Conservation (phyloP, 2,888 invertebrate species). For the Tetranychus piercei region DNA sequence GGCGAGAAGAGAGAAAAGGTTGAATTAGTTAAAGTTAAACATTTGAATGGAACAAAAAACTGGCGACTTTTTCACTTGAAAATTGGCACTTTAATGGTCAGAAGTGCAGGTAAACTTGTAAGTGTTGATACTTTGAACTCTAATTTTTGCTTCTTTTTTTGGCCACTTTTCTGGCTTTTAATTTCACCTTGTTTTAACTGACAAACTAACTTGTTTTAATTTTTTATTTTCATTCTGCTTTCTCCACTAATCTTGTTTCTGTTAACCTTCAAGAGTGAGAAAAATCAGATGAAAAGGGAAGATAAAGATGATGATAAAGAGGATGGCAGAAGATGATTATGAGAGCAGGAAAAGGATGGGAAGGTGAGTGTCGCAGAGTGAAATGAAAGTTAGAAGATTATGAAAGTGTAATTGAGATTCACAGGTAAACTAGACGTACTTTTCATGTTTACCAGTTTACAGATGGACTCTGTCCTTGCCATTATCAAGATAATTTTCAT, state of each 20-base stretch:
- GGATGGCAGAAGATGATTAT: neutral
- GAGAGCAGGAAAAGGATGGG: neutral
- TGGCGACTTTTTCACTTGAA: no score
- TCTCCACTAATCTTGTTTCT: neutral
- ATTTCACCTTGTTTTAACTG: neutral
- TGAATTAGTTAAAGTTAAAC: neutral
- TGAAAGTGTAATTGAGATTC: neutral
- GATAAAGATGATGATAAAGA: neutral
- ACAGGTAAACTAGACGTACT: neutral
- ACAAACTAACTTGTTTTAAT: neutral
- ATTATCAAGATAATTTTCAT: no score
- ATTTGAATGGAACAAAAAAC: no score
- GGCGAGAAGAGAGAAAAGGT: neutral
- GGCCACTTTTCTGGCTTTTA: neutral
- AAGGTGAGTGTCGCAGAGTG: neutral
- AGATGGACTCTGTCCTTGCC: no score
- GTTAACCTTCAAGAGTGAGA: neutral
- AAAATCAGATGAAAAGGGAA: neutral
- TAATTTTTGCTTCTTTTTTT: neutral
- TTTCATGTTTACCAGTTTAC: no score
- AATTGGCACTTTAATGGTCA: no score
- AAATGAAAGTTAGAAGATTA: neutral
- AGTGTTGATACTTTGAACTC: neutral
- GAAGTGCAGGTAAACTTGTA: no score
- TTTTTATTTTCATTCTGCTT: no score